These are phyloP conservation scores for Sebastes glaucus DNA, from an alignment of 2,797 vertebrate species.

Conservation along the genomic window DNA sequence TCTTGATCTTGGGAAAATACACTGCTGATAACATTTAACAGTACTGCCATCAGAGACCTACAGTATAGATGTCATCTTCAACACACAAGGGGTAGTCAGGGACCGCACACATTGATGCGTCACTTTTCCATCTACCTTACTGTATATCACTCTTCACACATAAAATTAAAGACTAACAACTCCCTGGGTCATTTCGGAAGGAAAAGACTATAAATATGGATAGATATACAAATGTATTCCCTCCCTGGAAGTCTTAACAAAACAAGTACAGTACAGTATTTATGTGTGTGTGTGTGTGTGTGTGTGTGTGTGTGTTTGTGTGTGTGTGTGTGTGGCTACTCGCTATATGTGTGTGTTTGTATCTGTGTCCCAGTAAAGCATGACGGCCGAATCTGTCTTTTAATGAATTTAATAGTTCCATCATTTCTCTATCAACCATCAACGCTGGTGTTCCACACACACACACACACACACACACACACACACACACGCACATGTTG, in stretches of 20 bases:
- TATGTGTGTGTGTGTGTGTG: conserved; percentile 1
- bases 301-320: conserved; percentile 1
- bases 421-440: conserved; percentile 69
- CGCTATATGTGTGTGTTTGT: conserved; percentile 25
- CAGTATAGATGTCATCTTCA: conserved; percentile 9
- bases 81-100: not conserved
- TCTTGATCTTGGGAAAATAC: not conserved
- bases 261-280: conserved; percentile 9
- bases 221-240: conserved; percentile 12
- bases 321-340: not conserved
- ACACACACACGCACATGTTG: not conserved
- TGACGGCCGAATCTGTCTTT: conserved; percentile 58
- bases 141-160: conserved; percentile 27
- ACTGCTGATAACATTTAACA: not conserved
- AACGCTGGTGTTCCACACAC: conserved; percentile 48
- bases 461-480: not conserved
- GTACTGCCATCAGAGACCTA: not conserved
- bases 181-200: conserved; percentile 32
- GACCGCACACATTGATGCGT: conserved; percentile 25
- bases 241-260: conserved; percentile 18
- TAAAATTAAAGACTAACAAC: conserved; percentile 10
- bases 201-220: conserved; percentile 32
- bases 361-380: conserved; percentile 52
- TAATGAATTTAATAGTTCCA: conserved; percentile 75
- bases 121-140: conserved; percentile 20